Evolutionary conservation across 1,140 invertebrate species (phyloP).

Genomic region (Acromyrmex charruanus): DNA sequence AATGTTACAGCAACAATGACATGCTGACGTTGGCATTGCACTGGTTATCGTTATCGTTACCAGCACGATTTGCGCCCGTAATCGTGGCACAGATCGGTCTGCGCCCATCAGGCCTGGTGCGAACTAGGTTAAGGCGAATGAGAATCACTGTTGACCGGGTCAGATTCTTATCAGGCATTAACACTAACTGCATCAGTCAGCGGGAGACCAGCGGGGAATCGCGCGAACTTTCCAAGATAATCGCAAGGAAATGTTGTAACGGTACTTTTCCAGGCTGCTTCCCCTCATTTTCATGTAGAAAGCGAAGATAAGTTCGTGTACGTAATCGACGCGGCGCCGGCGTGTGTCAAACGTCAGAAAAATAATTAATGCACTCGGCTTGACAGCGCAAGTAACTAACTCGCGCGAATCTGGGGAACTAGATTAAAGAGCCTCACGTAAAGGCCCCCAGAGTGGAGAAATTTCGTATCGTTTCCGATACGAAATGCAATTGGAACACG

Average conservation of each 20-base stretch:
- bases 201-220: slow-evolving; percentile 22
- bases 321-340: neutral
- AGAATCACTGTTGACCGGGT: slow-evolving; percentile 72
- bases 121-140: slow-evolving; percentile 64
- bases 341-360: slow-evolving; percentile 23
- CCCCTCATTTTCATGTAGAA: slow-evolving; percentile 8
- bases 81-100: slow-evolving; percentile 63
- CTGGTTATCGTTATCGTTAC: slow-evolving; percentile 60
- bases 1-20: slow-evolving; percentile 45
- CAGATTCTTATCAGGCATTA: slow-evolving; percentile 71
- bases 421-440: neutral
- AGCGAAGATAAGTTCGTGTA: neutral
- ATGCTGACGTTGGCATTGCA: slow-evolving; percentile 55
- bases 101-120: slow-evolving; percentile 29
- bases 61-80: slow-evolving; percentile 57
- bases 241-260: slow-evolving; percentile 55
- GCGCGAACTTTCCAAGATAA: slow-evolving; percentile 57
- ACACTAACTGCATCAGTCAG: slow-evolving; percentile 38
- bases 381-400: neutral
- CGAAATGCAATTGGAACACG: neutral
- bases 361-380: slow-evolving; percentile 20
- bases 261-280: slow-evolving; percentile 61
- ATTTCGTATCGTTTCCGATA: neutral
- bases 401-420: neutral
- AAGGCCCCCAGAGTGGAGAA: neutral